Base-by-base conservation (phyloP, 2,888 invertebrate genomes). In the Cephonodes hylas region DNA sequence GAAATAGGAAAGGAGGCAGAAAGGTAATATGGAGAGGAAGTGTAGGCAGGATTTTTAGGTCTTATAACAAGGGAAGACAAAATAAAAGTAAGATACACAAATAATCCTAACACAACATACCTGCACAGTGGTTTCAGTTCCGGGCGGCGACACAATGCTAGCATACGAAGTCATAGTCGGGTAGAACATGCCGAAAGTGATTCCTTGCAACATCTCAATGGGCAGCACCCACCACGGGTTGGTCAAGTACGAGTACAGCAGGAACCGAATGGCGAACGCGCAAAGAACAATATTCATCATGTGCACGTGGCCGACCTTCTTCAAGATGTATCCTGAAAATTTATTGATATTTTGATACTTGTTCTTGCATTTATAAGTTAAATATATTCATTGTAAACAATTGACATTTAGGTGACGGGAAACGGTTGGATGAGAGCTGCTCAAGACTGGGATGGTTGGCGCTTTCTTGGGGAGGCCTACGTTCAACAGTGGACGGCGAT, bases 111-210 rank as follows among this genome's bases (percentile, higher is more conserved):
- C n/a, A n/a, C 15, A 3, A 63, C 48, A 20, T 84, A 95, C 96
- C 93, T 97, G 97, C 76, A 97, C 95, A 13, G 98, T 97, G 0
- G 97, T 96, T 85, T 97, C 96, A 0, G 96, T 96, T 8, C 97
- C 97, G 0, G 95, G 94, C 1, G 97, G 97, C 1, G 97, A 96
- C 0, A 97, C 94, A 65, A 96, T 94, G 78, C 95, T 96, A 0
- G 97, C 97, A 84, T 97, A 98, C 0, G 97, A 96, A 18, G 97
- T 95, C 96, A 97, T 97, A 8, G 97, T 96, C 0, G 97, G 95
- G 83, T 96, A 98, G 76, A 96, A 96, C 80, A 98, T 94, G 20
- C 98, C 98, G 81, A 97, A 96, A 0, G 98, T 97, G 22, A 98
- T 89, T 0, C 98, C 98, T 85, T 98, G 97, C 7, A 96, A 87